Percentiles rank a stretch among this genome's conserved stretches.
phyloP scores from a whole-genome alignment of 2,797 vertebrate genomes.

The Carcharodon carcharias region DNA sequence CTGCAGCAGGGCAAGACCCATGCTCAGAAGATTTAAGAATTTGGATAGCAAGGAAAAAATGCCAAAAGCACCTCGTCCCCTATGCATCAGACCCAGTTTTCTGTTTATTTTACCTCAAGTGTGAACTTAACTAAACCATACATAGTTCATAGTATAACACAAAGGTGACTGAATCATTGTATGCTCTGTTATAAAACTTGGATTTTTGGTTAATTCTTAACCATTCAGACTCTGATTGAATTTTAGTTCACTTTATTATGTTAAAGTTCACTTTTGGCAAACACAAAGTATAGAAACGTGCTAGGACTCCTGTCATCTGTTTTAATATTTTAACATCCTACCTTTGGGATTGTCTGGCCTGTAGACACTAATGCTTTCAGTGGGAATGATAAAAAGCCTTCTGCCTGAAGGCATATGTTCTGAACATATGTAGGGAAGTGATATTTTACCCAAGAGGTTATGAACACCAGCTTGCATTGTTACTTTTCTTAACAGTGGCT shows the following conservation, averaged over 20 bases:
- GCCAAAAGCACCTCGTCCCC: too few relatives aligned
- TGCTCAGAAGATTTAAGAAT: too few relatives aligned
- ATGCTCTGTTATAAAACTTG: not conserved
- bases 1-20: too few relatives aligned
- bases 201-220: not conserved
- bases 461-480: not conserved
- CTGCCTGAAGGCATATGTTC: slow-evolving; percentile 28
- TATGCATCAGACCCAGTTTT: not conserved
- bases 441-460: slow-evolving; percentile 32
- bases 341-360: slow-evolving; percentile 23
- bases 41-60: too few relatives aligned
- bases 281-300: not conserved
- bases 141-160: not conserved
- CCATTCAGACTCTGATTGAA: not conserved
- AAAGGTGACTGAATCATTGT: not conserved
- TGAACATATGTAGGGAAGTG: slow-evolving; percentile 26
- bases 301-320: slow-evolving; percentile 12
- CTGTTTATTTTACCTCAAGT: not conserved
- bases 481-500: not conserved
- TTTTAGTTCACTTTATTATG: not conserved
- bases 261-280: slow-evolving; percentile 25
- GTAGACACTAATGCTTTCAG: not conserved
- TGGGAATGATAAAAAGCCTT: slow-evolving; percentile 28
- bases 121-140: not conserved
- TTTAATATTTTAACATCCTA: slow-evolving; percentile 31